phyloP scores from a whole-genome alignment of 2,888 invertebrate genomes.

The Lordiphosa andalusiaca region DNA sequence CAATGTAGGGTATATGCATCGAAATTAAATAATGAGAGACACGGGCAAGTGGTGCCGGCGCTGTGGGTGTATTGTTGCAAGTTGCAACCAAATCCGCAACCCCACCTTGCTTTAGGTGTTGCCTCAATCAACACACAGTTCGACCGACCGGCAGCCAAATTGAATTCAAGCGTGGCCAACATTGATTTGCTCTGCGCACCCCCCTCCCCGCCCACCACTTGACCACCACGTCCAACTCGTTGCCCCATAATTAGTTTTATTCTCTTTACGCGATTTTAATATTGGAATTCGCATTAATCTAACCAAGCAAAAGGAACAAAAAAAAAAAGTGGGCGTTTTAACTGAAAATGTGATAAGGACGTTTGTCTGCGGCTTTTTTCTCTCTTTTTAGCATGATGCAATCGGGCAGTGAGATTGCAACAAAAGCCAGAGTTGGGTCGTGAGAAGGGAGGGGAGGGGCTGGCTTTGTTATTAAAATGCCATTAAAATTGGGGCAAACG shows the following conservation, averaged over 20 bases:
- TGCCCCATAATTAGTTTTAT: conserved; percentile 61
- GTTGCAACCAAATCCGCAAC: conserved; percentile 40
- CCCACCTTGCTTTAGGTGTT: conserved; percentile 9
- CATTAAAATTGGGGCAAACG: conserved; percentile 63
- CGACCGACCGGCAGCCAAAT: conserved; percentile 40
- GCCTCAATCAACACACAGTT: conserved; percentile 50
- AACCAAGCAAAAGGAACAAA: conserved; percentile 29
- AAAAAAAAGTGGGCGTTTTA: conserved; percentile 55
- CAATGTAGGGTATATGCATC: conserved; percentile 36
- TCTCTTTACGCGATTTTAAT: conserved; percentile 65
- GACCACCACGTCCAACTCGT: conserved; percentile 9
- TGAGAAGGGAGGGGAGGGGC: conserved; percentile 13
- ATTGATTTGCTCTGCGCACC: conserved; percentile 71
- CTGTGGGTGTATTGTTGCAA: too few species aligned
- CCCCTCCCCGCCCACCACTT: too few species aligned
- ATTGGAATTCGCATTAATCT: conserved; percentile 40
- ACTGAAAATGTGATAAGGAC: conserved; percentile 55
- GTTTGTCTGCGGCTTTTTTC: conserved; percentile 18
- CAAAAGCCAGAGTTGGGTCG: conserved; percentile 27
- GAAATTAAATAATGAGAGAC: conserved; percentile 52
- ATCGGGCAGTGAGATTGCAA: conserved; percentile 55
- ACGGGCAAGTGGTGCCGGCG: conserved; percentile 12
- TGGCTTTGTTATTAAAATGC: conserved; percentile 58
- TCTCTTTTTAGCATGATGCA: conserved; percentile 52
- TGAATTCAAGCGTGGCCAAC: conserved; percentile 66